Conservation (phyloP, 2,113 vertebrate species). For the Bos javanicus region DNA sequence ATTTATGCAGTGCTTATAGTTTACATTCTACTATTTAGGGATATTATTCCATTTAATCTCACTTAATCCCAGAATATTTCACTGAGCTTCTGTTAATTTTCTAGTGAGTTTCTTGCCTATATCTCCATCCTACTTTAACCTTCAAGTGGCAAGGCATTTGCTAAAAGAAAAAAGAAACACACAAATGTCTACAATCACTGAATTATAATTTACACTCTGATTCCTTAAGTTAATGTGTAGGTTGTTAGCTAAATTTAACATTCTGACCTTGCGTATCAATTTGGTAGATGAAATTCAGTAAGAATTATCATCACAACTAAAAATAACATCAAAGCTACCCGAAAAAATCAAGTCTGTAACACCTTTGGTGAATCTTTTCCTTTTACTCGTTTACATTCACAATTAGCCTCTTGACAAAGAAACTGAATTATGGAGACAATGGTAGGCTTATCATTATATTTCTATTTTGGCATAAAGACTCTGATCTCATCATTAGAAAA, state of each 20-base stretch:
- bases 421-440: neutral
- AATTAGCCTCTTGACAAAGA: neutral
- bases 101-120: neutral
- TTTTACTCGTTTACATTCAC: neutral
- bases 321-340: neutral
- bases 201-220: neutral
- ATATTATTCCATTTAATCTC: conserved; percentile 28
- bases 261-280: neutral
- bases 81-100: conserved; percentile 14
- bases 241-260: neutral
- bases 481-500: neutral
- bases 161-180: neutral
- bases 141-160: conserved; percentile 5
- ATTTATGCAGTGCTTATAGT: neutral
- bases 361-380: neutral
- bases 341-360: neutral
- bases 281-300: conserved; percentile 19
- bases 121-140: neutral
- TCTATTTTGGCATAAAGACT: neutral
- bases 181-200: neutral
- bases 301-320: neutral
- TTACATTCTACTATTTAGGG: neutral
- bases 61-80: conserved; percentile 23
- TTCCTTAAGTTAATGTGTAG: neutral
- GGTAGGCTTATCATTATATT: neutral